Percentiles rank a stretch among this genome's conserved stretches.
Evolutionary conservation across 1,140 invertebrate species (phyloP).

Genomic region (Apis cerana): DNA sequence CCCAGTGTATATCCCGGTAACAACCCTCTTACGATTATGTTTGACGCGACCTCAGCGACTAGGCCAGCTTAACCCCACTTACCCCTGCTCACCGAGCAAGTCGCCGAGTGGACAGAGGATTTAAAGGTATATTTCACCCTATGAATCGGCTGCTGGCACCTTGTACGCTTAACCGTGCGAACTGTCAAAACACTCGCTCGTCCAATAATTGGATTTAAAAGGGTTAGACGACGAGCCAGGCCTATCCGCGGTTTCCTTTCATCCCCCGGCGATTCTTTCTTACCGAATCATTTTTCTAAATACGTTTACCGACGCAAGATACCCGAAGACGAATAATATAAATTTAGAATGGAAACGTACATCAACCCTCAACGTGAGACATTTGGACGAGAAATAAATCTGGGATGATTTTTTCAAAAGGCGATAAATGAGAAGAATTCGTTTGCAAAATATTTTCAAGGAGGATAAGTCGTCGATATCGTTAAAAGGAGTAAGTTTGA

Average conservation of each 20-base stretch:
- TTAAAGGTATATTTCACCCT: constrained; percentile 68
- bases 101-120: constrained; percentile 69
- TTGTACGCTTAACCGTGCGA: constrained; percentile 35
- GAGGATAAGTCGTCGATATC: too few species aligned
- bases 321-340: not conserved
- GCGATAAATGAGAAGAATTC: too few species aligned
- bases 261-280: not conserved
- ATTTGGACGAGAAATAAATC: too few species aligned
- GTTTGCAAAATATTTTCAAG: too few species aligned
- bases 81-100: constrained; percentile 59
- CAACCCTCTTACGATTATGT: constrained; percentile 70
- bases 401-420: too few species aligned
- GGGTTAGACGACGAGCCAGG: constrained; percentile 17
- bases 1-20: constrained; percentile 42
- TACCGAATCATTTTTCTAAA: not conserved
- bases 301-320: too few species aligned
- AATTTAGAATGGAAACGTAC: too few species aligned
- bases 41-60: constrained; percentile 73
- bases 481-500: too few species aligned
- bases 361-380: too few species aligned
- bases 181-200: constrained; percentile 52
- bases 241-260: not conserved
- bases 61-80: constrained; percentile 77
- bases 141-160: constrained; percentile 27
- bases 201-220: constrained; percentile 46